Conservation (phyloP, 2,797 vertebrate genomes). For the Diplodus puntazzo region DNA sequence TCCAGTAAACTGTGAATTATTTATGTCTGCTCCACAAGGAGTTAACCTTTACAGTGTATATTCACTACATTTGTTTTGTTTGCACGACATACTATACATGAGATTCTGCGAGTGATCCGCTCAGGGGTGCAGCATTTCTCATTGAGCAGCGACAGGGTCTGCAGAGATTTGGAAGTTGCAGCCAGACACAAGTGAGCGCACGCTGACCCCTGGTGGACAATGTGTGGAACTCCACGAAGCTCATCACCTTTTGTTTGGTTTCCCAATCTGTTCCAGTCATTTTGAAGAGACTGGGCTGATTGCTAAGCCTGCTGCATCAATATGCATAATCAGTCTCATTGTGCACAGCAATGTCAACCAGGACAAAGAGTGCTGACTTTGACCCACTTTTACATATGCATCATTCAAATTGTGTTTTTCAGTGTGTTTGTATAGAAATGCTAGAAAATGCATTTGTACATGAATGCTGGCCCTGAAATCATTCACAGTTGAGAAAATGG, state of each 20-base stretch:
- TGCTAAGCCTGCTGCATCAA: not conserved
- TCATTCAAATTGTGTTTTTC: not conserved
- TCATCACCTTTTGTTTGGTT: not conserved
- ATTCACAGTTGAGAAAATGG: not conserved
- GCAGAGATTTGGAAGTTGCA: constrained; percentile 33
- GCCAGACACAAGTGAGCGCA: constrained; percentile 9
- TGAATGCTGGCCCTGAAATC: not conserved
- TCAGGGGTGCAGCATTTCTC: constrained; percentile 36
- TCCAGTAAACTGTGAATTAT: not conserved
- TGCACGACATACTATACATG: constrained; percentile 8
- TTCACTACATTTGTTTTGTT: constrained; percentile 16
- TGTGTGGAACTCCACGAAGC: not conserved
- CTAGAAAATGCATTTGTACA: not conserved
- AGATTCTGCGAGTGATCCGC: constrained; percentile 25
- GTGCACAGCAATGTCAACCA: not conserved
- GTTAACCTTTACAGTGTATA: not conserved
- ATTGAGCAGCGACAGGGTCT: constrained; percentile 24
- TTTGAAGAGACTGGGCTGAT: not conserved
- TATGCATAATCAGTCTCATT: not conserved
- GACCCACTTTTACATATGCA: not conserved
- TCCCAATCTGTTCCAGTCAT: not conserved
- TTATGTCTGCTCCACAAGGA: not conserved
- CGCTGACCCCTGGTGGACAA: constrained; percentile 63
- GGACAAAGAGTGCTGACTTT: not conserved
- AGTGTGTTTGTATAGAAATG: not conserved